A percentile compares a stretch with the other conserved stretches of the same genome.
phyloP scores from a whole-genome alignment of 2,888 invertebrate genomes.

The Cheilosia grossa region DNA sequence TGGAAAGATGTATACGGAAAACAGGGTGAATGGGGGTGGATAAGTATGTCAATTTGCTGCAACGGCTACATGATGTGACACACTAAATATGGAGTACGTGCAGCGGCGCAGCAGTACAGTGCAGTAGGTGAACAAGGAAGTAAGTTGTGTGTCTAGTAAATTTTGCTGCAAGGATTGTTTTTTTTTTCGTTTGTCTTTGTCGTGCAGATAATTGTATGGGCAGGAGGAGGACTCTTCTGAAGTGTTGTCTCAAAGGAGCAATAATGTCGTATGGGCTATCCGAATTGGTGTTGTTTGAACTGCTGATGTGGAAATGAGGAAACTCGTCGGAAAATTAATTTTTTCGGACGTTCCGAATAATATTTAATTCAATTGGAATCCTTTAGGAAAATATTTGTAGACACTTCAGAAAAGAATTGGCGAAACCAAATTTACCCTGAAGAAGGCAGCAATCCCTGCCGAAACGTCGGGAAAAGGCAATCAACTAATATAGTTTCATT shows the following conservation, averaged over 20 bases:
- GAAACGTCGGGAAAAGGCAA: too few species aligned
- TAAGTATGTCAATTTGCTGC: conserved; percentile 69
- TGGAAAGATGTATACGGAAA: conserved; percentile 15
- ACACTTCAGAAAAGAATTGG: too few species aligned
- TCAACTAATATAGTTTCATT: too few species aligned
- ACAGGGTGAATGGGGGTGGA: conserved; percentile 1
- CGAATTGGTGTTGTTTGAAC: not conserved
- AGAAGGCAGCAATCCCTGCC: too few species aligned
- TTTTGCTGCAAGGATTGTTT: not conserved
- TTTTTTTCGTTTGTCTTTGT: not conserved
- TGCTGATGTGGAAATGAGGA: too few species aligned
- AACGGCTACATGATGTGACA: conserved; percentile 61
- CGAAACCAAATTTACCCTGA: too few species aligned
- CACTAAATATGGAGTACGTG: conserved; percentile 46
- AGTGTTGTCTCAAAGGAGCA: not conserved
- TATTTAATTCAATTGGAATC: too few species aligned
- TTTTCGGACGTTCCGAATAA: too few species aligned
- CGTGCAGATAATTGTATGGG: not conserved
- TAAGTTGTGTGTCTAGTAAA: conserved; percentile 14
- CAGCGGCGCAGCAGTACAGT: not conserved
- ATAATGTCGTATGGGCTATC: not conserved
- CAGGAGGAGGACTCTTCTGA: not conserved
- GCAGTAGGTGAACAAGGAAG: conserved; percentile 43
- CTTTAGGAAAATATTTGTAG: too few species aligned
- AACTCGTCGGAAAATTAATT: too few species aligned